Evolutionary conservation across 2,888 invertebrate species (phyloP).

Genomic region (Parelbella ahira): DNA sequence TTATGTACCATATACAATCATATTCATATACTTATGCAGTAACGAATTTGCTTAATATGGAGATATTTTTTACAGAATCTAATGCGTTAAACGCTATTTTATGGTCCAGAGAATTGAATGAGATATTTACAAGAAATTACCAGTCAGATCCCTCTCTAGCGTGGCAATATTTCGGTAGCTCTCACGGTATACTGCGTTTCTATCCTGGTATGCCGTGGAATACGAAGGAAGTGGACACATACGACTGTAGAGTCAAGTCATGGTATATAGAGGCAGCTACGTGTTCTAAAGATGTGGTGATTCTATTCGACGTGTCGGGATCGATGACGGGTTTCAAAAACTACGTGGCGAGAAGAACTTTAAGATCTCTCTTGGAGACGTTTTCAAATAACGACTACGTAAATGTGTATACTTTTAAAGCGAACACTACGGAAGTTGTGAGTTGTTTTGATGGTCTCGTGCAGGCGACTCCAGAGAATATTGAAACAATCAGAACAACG

Average conservation of each 20-base stretch:
- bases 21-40: no score
- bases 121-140: constrained; percentile 91
- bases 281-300: constrained; percentile 97
- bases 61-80: constrained; percentile 56
- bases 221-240: constrained; percentile 81
- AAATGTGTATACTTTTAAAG: constrained; percentile 92
- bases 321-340: constrained; percentile 94
- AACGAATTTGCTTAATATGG: no score
- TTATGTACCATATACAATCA: no score
- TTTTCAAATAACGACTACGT: constrained; percentile 99
- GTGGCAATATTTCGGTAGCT: constrained; percentile 99
- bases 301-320: constrained; percentile 96
- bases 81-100: constrained; percentile 80
- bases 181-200: constrained; percentile 94
- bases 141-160: constrained; percentile 92
- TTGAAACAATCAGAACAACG: constrained; percentile 85
- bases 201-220: constrained; percentile 92
- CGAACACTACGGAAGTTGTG: constrained; percentile 86
- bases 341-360: constrained; percentile 91
- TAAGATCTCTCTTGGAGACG: constrained; percentile 93
- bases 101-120: constrained; percentile 94
- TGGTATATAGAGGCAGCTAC: constrained; percentile 99
- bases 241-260: constrained; percentile 94
- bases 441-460: constrained; percentile 93
- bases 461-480: constrained; percentile 93